Evolutionary conservation across 1,140 invertebrate species (phyloP).

Genomic region (Solenopsis invicta): DNA sequence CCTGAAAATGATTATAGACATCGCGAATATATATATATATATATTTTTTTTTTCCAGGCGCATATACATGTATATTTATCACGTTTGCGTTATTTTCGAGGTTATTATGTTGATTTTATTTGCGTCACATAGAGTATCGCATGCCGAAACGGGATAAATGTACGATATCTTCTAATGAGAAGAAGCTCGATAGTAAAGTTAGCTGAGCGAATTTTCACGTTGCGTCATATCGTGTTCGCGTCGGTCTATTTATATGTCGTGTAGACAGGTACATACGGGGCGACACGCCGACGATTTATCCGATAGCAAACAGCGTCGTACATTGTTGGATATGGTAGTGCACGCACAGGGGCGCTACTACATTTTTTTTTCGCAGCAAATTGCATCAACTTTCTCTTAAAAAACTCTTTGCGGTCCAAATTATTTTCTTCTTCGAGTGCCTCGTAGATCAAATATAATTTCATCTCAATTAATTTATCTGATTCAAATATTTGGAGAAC

Average conservation of each 20-base stretch:
- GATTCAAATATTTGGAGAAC: not conserved
- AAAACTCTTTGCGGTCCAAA: not conserved
- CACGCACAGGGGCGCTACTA: not conserved
- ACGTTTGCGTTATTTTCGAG: not conserved
- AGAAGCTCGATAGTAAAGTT: constrained; percentile 13
- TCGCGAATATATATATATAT: no score
- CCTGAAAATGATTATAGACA: not conserved
- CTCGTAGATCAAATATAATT: not conserved
- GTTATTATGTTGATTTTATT: not conserved
- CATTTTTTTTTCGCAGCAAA: not conserved
- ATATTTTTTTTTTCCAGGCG: not conserved
- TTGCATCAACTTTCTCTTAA: not conserved
- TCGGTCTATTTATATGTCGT: constrained; percentile 57
- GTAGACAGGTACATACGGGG: constrained; percentile 45
- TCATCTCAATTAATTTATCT: not conserved
- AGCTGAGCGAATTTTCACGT: constrained; percentile 49
- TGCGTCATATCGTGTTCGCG: constrained; percentile 34
- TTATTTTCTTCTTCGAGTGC: not conserved
- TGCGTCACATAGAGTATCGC: not conserved
- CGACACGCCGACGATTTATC: constrained; percentile 47
- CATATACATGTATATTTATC: not conserved
- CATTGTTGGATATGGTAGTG: constrained; percentile 6
- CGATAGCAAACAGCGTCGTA: constrained; percentile 50
- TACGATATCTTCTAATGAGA: constrained; percentile 20
- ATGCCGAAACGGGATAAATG: constrained; percentile 5